Evolutionary conservation across 2,888 invertebrate genomes (phyloP), one percentile per base, ranked within the genome.

Genomic region (Protula sp.): DNA sequence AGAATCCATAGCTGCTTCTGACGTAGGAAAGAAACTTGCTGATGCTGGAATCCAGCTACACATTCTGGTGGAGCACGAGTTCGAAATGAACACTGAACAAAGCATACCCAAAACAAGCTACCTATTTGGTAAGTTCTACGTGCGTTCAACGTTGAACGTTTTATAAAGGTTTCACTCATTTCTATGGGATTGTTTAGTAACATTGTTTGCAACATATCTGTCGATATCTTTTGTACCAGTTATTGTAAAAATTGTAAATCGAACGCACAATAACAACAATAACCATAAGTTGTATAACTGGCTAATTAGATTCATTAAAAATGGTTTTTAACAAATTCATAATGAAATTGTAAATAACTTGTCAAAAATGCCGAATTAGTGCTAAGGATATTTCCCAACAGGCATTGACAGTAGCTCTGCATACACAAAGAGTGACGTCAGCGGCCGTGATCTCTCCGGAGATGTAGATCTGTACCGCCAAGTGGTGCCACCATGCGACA

Each of bases 351-450:
- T n/a, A n/a, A n/a, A n/a, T n/a, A n/a, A n/a, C n/a, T n/a, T n/a
- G n/a, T n/a, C n/a, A n/a, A n/a, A n/a, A n/a, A n/a, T n/a, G n/a
- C n/a, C n/a, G n/a, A n/a, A n/a, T n/a, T n/a, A n/a, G n/a, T n/a
- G n/a, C n/a, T n/a, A n/a, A n/a, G n/a, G n/a, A n/a, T n/a, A n/a
- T 38, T 47, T 5, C 27, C 3, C 28, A 57, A 2, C 61, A 68
- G 68, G 68, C 50, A 55, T 61, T 26, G 69, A 69, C 60, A 30
- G 86, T 38, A 83, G 84, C 0, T 81, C 85, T 55, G 90, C 91
- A 0, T 94, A 88, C 76, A 91, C 92, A 0, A 89, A 89, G 75
- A 90, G 89, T 68, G 91, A 89, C 74, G 85, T 87, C 57, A 69
- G 72, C 58, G 62, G 63, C 19, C 86, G 87, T 66, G 77, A 82